phyloP scores from a whole-genome alignment of 1,140 invertebrate species.

The Lasioglossum albipes region DNA sequence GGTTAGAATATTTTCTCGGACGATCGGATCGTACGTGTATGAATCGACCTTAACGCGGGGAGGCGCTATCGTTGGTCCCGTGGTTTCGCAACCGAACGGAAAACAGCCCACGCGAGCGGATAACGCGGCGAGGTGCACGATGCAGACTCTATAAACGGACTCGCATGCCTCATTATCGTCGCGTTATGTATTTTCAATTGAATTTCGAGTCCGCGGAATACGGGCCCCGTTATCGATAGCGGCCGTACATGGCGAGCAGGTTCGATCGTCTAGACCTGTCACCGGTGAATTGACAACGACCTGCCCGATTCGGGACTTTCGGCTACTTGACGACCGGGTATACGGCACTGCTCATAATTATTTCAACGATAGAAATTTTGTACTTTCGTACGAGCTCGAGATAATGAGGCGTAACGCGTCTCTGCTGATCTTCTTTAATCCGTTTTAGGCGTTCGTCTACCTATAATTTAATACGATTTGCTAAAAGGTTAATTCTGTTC shows the following conservation, averaged over 20 bases:
- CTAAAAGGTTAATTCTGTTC: too few relatives aligned
- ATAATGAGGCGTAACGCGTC: too few relatives aligned
- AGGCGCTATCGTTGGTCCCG: not conserved
- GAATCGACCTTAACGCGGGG: too few relatives aligned
- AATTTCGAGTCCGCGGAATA: constrained; percentile 14
- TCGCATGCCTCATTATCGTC: constrained; percentile 34
- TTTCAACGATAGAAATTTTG: too few relatives aligned
- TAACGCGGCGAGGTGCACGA: not conserved
- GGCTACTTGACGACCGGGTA: not conserved
- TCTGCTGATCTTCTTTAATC: too few relatives aligned
- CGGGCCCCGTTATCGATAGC: constrained; percentile 18
- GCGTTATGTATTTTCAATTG: constrained; percentile 39
- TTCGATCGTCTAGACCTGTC: not conserved
- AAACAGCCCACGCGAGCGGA: constrained; percentile 31
- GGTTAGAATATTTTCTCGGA: too few relatives aligned
- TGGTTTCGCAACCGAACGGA: constrained; percentile 33
- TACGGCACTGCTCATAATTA: too few relatives aligned
- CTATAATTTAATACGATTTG: too few relatives aligned
- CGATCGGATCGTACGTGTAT: too few relatives aligned
- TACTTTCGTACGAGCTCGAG: too few relatives aligned
- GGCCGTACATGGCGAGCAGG: not conserved
- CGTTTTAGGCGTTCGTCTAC: too few relatives aligned
- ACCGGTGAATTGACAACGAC: not conserved
- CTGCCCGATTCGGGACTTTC: not conserved
- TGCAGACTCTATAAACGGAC: constrained; percentile 12